Conservation (phyloP, 2,797 vertebrate genomes). For the Coregonus sp. region DNA sequence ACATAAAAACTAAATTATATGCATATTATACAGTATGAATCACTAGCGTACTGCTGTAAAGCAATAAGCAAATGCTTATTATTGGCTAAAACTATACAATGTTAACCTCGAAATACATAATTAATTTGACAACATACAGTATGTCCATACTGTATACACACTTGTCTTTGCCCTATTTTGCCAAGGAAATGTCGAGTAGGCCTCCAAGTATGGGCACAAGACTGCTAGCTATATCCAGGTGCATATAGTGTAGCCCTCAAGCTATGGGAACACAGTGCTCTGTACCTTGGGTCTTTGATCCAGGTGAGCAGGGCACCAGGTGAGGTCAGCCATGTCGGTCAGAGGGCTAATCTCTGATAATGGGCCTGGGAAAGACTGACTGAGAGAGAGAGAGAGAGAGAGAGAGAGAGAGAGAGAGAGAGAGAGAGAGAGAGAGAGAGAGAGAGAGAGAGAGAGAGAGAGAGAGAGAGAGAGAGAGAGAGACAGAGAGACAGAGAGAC, state of each 20-base stretch:
- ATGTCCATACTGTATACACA: not conserved
- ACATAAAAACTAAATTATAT: too few species aligned
- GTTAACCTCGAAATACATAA: too few species aligned
- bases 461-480: not conserved
- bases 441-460: conserved; percentile 10
- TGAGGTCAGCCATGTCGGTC: conserved; percentile 7
- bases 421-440: conserved; percentile 17
- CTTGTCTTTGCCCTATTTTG: not conserved
- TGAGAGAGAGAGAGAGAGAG: not conserved
- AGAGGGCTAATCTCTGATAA: not conserved
- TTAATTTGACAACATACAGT: not conserved
- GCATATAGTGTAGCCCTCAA: not conserved
- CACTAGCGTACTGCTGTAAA: too few species aligned
- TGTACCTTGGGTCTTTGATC: not conserved
- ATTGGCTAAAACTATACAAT: too few species aligned
- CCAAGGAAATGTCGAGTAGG: not conserved
- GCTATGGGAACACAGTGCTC: not conserved
- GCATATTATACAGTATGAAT: too few species aligned
- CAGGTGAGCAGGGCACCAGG: conserved; percentile 21
- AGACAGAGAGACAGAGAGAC: too few species aligned
- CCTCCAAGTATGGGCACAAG: not conserved
- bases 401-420: conserved; percentile 10
- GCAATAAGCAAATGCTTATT: too few species aligned
- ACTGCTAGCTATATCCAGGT: not conserved
- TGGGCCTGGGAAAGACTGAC: not conserved